Base-by-base conservation (phyloP, 2,113 vertebrate genomes). In the Vireo altiloquus region DNA sequence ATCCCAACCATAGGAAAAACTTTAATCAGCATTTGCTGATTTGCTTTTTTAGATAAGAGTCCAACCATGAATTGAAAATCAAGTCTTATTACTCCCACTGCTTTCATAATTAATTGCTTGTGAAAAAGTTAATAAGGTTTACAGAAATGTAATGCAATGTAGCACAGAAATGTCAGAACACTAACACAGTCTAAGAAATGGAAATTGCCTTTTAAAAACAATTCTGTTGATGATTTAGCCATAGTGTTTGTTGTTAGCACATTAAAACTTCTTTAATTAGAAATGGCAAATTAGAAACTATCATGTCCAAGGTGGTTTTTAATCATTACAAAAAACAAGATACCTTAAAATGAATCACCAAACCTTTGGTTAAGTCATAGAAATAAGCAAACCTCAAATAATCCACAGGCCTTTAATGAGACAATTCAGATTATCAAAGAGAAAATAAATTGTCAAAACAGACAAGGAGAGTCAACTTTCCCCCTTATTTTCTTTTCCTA, bases 71-170 rank as follows among this genome's bases (percentile, higher is more conserved):
- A 87, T 80, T 63, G 35, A 33, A 87, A 95, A 92, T 54, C 59
- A 91, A 87, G 82, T n/a, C 50, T 68, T 81, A 87, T 84, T 93
- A 81, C 44, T 90, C 59, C 64, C 64, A 84, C 33, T 81, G 64
- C 64, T 93, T 95, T 87, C 54, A 81, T 87, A 96, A 94, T 87
- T 89, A 93, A 91, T 69, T 92, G 82, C 78, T 84, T 90, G 89
- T 74, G 89, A 81, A 83, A 89, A 93, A 90, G 78, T 89, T 93
- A 92, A 80, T 81, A 64, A 93, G 33, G 53, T 80, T 91, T 93
- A 87, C 68, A 90, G 88, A 70, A 77, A 77, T 44, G 64, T 74
- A 84, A 87, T 77, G n/a, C 49, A 91, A 86, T 39, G 37, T 44
- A 91, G 87, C 80, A 50, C 40, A 61, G 50, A 82, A 92, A 70